These are phyloP conservation scores for Poeciliopsis turneri DNA, from an alignment of 2,797 vertebrate species.

Conservation along the genomic window DNA sequence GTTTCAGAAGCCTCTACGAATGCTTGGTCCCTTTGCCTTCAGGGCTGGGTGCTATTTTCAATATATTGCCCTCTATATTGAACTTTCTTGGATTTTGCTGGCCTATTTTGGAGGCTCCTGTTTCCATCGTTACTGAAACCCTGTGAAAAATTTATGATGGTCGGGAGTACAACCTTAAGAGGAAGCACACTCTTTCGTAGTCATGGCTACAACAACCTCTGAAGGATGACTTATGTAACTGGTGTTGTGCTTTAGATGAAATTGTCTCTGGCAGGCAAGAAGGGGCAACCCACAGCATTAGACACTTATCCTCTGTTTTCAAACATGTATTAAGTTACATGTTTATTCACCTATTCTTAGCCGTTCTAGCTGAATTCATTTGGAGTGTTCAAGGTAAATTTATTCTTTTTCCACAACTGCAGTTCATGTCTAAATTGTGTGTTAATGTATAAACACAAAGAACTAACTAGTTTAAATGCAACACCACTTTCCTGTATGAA, in stretches of 20 bases:
- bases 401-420: not conserved
- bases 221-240: conserved; percentile 77
- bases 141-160: conserved; percentile 67
- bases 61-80: conserved; percentile 40
- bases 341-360: not conserved
- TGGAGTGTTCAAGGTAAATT: not conserved
- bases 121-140: conserved; percentile 73
- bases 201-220: conserved; percentile 76
- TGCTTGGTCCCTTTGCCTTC: conserved; percentile 43
- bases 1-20: conserved; percentile 51
- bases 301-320: conserved; percentile 32
- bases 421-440: not conserved
- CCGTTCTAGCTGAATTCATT: not conserved
- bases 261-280: conserved; percentile 42
- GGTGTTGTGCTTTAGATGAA: conserved; percentile 58
- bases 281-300: conserved; percentile 25
- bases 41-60: conserved; percentile 51
- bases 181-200: conserved; percentile 67
- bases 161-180: conserved; percentile 73
- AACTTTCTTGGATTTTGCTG: conserved; percentile 60
- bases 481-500: not conserved
- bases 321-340: not conserved
- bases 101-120: conserved; percentile 61
- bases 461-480: conserved; percentile 1
- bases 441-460: not conserved